Conservation (phyloP, 2,797 vertebrate species). For the Gymnothorax javanicus region DNA sequence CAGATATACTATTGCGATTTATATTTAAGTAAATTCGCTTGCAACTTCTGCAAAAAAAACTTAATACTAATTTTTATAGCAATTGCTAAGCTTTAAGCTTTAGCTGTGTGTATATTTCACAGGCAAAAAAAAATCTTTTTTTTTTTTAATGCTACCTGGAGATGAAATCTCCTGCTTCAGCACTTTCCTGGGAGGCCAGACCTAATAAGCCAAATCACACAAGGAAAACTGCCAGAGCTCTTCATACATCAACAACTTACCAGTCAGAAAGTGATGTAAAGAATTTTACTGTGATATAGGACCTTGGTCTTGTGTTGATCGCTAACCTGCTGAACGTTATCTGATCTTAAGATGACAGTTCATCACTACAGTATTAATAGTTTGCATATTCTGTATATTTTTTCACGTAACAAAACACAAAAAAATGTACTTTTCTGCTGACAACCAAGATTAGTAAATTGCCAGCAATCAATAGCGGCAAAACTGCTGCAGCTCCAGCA, state of each 20-base stretch:
- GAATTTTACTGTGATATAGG: neutral
- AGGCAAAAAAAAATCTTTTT: neutral
- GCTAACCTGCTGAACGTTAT: neutral
- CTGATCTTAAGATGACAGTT: neutral
- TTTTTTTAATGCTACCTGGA: neutral
- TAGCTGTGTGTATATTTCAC: constrained; percentile 10
- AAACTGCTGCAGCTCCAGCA: neutral
- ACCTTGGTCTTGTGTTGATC: neutral
- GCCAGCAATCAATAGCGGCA: neutral
- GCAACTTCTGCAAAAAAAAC: constrained; percentile 72
- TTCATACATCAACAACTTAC: neutral
- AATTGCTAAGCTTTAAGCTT: constrained; percentile 66
- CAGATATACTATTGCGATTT: constrained; percentile 66
- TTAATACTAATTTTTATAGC: constrained; percentile 73
- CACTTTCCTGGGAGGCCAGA: neutral
- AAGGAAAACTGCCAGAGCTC: neutral
- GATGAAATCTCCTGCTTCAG: neutral
- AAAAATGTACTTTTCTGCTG: neutral
- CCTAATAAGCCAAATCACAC: neutral
- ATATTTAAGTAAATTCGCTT: constrained; percentile 75
- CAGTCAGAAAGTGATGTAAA: neutral
- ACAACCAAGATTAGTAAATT: neutral
- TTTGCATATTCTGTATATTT: constrained; percentile 6
- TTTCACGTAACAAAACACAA: neutral
- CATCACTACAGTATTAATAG: neutral